phyloP scores from a whole-genome alignment of 2,888 invertebrate genomes.

The Eupithecia exiguata region DNA sequence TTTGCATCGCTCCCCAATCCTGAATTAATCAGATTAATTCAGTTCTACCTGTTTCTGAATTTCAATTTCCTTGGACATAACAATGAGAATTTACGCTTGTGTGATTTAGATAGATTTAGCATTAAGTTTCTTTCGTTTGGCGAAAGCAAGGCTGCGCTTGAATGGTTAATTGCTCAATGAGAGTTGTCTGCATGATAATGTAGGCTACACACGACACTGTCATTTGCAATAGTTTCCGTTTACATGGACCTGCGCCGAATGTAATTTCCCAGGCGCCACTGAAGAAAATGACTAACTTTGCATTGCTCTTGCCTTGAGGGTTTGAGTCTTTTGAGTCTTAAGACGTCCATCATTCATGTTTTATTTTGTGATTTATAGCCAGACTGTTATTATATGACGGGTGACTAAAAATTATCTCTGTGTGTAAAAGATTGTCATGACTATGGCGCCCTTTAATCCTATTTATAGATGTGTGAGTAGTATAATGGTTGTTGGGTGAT shows the following conservation, averaged over 20 bases:
- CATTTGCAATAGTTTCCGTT: constrained; percentile 52
- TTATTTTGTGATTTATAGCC: neutral
- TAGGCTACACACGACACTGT: constrained; percentile 60
- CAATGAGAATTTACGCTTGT: constrained; percentile 38
- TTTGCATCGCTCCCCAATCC: constrained; percentile 48
- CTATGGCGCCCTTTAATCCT: constrained; percentile 1
- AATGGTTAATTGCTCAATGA: constrained; percentile 66
- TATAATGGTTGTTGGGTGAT: neutral
- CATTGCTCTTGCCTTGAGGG: neutral
- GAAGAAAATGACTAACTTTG: constrained; percentile 34
- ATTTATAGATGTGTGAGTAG: neutral
- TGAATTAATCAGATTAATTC: constrained; percentile 33
- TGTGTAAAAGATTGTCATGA: neutral
- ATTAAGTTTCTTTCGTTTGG: constrained; percentile 56
- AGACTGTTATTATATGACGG: neutral
- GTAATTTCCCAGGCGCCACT: constrained; percentile 29
- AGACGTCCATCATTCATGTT: neutral
- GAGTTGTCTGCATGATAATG: constrained; percentile 58
- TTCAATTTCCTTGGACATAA: neutral
- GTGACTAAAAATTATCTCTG: neutral
- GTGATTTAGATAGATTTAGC: constrained; percentile 46
- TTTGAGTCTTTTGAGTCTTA: neutral
- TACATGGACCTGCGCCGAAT: constrained; percentile 35
- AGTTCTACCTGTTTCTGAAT: constrained; percentile 23
- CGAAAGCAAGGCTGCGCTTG: constrained; percentile 62